phyloP scores from a whole-genome alignment of 2,797 vertebrate genomes.

The Falco rusticolus region DNA sequence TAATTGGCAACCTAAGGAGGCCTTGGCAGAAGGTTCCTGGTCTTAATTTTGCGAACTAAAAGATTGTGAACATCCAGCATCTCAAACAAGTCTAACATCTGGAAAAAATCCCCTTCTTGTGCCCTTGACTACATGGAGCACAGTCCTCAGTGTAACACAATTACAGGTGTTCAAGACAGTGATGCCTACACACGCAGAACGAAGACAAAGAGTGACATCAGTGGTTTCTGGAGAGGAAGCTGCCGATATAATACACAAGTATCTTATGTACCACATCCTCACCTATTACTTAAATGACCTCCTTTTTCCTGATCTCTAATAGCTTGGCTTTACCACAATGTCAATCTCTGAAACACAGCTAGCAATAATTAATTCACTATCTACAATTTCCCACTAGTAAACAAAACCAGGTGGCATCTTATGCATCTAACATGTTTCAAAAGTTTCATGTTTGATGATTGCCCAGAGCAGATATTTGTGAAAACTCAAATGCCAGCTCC shows the following conservation, averaged over 20 bases:
- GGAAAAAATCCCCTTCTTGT: rapidly evolving
- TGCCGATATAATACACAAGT: rapidly evolving
- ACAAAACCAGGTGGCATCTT: not conserved
- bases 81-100: rapidly evolving
- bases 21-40: not conserved
- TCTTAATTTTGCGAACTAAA: not conserved
- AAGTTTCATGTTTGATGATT: not conserved
- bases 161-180: no score
- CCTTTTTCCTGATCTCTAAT: not conserved
- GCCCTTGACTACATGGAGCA: not conserved
- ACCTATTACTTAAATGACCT: not conserved
- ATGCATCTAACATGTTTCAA: not conserved
- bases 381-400: not conserved
- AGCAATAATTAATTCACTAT: not conserved
- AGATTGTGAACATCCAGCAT: not conserved
- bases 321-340: not conserved
- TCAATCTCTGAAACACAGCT: not conserved
- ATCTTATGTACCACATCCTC: not conserved
- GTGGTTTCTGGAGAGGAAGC: not conserved
- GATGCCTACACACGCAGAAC: rapidly evolving
- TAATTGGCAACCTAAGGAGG: rapidly evolving
- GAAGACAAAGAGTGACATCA: not conserved
- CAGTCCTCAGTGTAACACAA: not conserved
- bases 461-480: not conserved
- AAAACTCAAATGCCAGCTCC: not conserved